Conservation (phyloP, 2,888 invertebrate species). For the Plagodis pulveraria region DNA sequence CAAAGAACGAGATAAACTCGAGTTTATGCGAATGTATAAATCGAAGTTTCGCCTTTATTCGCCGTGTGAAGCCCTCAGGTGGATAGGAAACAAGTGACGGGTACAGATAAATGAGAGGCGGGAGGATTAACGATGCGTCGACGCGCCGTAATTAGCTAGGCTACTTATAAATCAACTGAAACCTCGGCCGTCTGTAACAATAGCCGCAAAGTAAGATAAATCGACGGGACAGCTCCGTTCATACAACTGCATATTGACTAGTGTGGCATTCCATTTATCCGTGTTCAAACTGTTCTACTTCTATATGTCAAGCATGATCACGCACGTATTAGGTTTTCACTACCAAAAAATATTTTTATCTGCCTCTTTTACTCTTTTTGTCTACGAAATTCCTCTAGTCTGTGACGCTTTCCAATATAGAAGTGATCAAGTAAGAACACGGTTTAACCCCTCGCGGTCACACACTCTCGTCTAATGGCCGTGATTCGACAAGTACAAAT, state of each 20-base stretch:
- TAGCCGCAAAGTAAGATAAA: slow-evolving; percentile 82
- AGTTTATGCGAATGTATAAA: slow-evolving; percentile 80
- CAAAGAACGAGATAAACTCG: slow-evolving; percentile 82
- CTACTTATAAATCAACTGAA: slow-evolving; percentile 79
- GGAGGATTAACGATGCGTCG: slow-evolving; percentile 72
- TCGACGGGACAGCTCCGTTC: slow-evolving; percentile 74
- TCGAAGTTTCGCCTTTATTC: slow-evolving; percentile 56
- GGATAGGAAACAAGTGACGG: slow-evolving; percentile 50
- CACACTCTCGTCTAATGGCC: slow-evolving; percentile 84
- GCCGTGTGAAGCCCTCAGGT: slow-evolving; percentile 49
- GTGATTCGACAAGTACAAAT: slow-evolving; percentile 86
- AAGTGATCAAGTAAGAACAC: slow-evolving; percentile 65
- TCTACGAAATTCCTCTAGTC: slow-evolving; percentile 45
- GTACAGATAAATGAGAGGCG: slow-evolving; percentile 63
- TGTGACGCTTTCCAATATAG: slow-evolving; percentile 53
- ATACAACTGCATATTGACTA: slow-evolving; percentile 76
- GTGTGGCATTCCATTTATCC: slow-evolving; percentile 60
- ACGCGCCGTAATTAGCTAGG: slow-evolving; percentile 75
- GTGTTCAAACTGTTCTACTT: slow-evolving; percentile 55
- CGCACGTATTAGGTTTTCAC: slow-evolving; percentile 44
- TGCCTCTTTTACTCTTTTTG: slow-evolving; percentile 34
- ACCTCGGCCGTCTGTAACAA: slow-evolving; percentile 73
- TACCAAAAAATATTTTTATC: slow-evolving; percentile 31
- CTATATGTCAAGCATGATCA: slow-evolving; percentile 34
- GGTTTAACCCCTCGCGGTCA: slow-evolving; percentile 79